Evolutionary conservation across 2,797 vertebrate genomes (phyloP), one percentile per base, ranked within the genome.

Genomic region (Lagodon rhomboides): DNA sequence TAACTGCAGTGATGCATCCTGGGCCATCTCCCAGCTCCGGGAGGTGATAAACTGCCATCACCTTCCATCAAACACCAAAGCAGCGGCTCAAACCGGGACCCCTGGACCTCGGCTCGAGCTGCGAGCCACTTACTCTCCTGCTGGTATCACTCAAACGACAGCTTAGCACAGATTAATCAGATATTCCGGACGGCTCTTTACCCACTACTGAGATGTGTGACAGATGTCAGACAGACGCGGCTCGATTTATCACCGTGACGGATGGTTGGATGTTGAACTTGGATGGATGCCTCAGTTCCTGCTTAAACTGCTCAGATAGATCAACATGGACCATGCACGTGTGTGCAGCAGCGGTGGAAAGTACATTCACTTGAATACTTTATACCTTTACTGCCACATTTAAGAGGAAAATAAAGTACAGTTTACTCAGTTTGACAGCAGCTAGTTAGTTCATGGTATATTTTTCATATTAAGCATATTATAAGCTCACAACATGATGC

Each of bases 101-200:
- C 73, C 83, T 13, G 68, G 87, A 91, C 91, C 87, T 68, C 82
- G 27, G 62, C 84, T 78, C 5, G 83, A 85, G 86, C 82, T 83
- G 85, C 12, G 47, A 87, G 86, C 90, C 90, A 92, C 92, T 93
- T 88, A 85, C 75, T 70, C 80, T 72, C 82, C 89, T n/a, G 73
- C 91, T 89, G 91, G 85, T 85, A 91, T 92, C 92, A 83, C 91
- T 95, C 92, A 91, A 80, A 88, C 44, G 83, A 86, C 92, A 93
- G 93, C 88, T 93, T 91, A 92, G 89, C 80, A 34, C 77, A 91
- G 93, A 93, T 92, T 93, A 93, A 94, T 94, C 86, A 86, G 82
- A 91, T 87, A 81, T 90, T 91, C 83, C 77, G 82, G 82, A 86
- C 87, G 75, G 87, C 87, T 85, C 82, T 87, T 87, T 79, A 65